Conservation (phyloP, 2,888 invertebrate species). For the Crematogaster levior region DNA sequence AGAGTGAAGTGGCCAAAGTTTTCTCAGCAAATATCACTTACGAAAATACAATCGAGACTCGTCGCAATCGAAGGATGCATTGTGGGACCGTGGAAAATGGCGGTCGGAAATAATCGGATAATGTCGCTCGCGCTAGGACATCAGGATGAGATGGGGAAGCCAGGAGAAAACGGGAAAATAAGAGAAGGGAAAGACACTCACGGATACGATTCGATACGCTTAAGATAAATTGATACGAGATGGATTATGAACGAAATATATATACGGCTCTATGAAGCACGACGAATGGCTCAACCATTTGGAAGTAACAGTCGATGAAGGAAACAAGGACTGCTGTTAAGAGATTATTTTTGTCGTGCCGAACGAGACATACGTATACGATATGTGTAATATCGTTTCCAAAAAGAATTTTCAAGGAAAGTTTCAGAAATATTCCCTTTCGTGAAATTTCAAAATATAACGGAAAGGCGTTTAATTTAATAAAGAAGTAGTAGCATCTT, state of each 20-base stretch:
- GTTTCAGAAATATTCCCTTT: not conserved
- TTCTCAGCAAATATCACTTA: conserved; percentile 75
- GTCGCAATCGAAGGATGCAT: conserved; percentile 70
- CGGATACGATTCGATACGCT: conserved; percentile 74
- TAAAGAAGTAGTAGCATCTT: not conserved
- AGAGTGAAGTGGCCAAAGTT: conserved; percentile 71
- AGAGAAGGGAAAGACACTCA: conserved; percentile 66
- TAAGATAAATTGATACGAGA: conserved; percentile 76
- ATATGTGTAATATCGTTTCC: not conserved
- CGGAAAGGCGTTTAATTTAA: not conserved
- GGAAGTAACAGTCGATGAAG: conserved; percentile 51
- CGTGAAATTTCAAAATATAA: not conserved
- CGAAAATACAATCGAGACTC: conserved; percentile 68
- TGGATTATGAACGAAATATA: conserved; percentile 72
- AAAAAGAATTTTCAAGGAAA: not conserved
- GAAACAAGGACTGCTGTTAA: conserved; percentile 16
- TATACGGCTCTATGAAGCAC: conserved; percentile 36
- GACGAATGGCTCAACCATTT: conserved; percentile 55
- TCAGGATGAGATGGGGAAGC: conserved; percentile 56
- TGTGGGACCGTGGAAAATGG: conserved; percentile 60
- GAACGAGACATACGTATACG: not conserved
- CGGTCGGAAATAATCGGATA: conserved; percentile 77
- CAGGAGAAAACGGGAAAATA: conserved; percentile 61
- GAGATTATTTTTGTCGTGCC: conserved; percentile 33
- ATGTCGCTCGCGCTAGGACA: conserved; percentile 61